A percentile compares a stretch with the other conserved stretches of the same genome.
phyloP scores from a whole-genome alignment of 2,888 invertebrate genomes.

The Pharmacophagus antenor region DNA sequence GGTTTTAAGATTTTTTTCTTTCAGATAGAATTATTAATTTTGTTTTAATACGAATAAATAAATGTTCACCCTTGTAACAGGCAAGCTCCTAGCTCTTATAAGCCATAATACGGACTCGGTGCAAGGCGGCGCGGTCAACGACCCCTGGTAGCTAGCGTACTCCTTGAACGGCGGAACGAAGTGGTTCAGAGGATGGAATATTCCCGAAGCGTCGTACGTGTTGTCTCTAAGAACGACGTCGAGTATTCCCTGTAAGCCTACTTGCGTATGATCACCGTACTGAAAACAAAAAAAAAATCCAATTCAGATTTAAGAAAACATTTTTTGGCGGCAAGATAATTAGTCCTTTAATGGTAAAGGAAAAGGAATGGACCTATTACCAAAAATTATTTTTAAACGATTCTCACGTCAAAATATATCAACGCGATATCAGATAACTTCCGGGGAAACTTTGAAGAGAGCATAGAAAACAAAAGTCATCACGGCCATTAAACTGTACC shows the following conservation, averaged over 20 bases:
- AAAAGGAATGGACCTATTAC: not conserved
- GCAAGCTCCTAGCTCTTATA: conserved; percentile 50
- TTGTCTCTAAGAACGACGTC: conserved; percentile 26
- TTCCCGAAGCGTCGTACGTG: conserved; percentile 32
- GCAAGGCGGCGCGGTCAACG: conserved; percentile 60
- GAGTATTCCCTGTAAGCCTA: conserved; percentile 46
- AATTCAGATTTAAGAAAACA: no score
- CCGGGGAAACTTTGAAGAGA: not conserved
- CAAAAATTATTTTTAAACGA: not conserved
- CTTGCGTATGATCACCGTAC: conserved; percentile 50
- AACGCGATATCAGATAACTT: not conserved
- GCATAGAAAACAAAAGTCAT: not conserved
- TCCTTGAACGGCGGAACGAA: conserved; percentile 56
- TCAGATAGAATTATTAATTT: not conserved
- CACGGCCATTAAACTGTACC: not conserved
- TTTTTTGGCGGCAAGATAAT: no score
- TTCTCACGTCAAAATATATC: not conserved
- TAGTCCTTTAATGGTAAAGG: no score
- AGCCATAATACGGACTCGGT: conserved; percentile 63
- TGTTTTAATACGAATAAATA: not conserved
- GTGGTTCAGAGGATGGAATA: conserved; percentile 38
- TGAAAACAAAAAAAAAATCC: conserved; percentile 35
- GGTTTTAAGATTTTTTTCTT: no score
- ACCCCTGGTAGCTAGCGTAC: conserved; percentile 64
- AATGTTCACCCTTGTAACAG: conserved; percentile 49